Evolutionary conservation across 2,113 vertebrate genomes (phyloP).

Genomic region (Entomyzon cyanotis): DNA sequence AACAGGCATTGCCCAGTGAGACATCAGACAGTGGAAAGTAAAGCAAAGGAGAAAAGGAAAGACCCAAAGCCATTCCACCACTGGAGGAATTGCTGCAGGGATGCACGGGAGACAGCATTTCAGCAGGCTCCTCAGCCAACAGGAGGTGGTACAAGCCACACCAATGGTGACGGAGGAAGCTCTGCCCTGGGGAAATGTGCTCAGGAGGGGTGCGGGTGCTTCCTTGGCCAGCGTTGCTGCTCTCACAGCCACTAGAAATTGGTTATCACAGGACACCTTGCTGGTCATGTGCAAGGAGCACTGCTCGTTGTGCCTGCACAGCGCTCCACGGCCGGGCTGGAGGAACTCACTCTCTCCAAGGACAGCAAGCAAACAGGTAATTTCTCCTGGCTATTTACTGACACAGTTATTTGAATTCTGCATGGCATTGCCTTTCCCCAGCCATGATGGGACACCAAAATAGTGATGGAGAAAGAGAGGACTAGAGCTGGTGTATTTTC

Average conservation of each 20-base stretch:
- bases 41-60: background rate
- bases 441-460: background rate
- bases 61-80: rapidly evolving
- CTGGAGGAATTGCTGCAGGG: background rate
- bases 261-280: background rate
- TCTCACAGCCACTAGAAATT: background rate
- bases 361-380: background rate
- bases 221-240: background rate
- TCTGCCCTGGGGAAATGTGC: background rate
- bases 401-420: background rate
- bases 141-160: background rate
- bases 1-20: background rate
- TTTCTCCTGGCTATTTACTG: background rate
- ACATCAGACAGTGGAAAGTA: background rate
- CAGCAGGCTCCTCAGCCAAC: background rate
- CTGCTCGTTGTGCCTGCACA: rapidly evolving
- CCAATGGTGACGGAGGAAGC: background rate
- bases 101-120: rapidly evolving
- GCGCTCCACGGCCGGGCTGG: background rate
- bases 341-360: background rate
- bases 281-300: background rate
- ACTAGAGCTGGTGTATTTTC: background rate
- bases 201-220: background rate
- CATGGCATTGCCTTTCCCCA: background rate
- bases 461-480: background rate